Conservation (phyloP, 2,797 vertebrate species). For the Poliocrania exsul region DNA sequence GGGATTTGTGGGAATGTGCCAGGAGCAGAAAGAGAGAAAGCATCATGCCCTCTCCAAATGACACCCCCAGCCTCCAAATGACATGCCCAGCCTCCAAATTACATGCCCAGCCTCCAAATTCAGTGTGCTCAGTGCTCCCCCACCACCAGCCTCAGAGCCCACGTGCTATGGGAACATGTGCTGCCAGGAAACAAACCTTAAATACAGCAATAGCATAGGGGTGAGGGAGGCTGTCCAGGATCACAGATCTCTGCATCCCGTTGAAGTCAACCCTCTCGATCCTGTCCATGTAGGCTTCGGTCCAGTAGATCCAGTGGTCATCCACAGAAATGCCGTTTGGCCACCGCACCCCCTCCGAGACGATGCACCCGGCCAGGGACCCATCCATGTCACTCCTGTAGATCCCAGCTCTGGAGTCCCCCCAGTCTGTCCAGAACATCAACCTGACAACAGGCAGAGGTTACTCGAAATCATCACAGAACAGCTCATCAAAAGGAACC, state of each 20-base stretch:
- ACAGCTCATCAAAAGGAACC: neutral
- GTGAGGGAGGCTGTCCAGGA: constrained; percentile 93
- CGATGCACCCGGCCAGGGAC: constrained; percentile 81
- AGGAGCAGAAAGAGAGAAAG: neutral
- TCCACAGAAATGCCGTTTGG: constrained; percentile 95
- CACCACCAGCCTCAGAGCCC: fast-evolving
- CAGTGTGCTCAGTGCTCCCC: fast-evolving
- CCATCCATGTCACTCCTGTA: constrained; percentile 95
- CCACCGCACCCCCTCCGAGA: constrained; percentile 92
- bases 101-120: neutral
- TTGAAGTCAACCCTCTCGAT: constrained; percentile 90
- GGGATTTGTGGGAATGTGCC: neutral
- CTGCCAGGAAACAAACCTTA: constrained; percentile 75
- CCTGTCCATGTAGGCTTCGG: constrained; percentile 94
- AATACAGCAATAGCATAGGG: constrained; percentile 97
- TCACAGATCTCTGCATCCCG: constrained; percentile 86
- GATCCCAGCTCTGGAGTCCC: constrained; percentile 88
- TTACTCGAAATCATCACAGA: fast-evolving
- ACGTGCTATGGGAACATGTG: fast-evolving
- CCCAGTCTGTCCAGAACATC: constrained; percentile 99
- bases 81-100: neutral
- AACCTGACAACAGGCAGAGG: constrained; percentile 75
- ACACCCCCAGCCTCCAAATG: neutral
- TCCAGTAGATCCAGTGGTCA: constrained; percentile 96
- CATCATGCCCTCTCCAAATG: neutral